phyloP scores from a whole-genome alignment of 2,888 invertebrate genomes.

The Dasysyrphus albostriatus region DNA sequence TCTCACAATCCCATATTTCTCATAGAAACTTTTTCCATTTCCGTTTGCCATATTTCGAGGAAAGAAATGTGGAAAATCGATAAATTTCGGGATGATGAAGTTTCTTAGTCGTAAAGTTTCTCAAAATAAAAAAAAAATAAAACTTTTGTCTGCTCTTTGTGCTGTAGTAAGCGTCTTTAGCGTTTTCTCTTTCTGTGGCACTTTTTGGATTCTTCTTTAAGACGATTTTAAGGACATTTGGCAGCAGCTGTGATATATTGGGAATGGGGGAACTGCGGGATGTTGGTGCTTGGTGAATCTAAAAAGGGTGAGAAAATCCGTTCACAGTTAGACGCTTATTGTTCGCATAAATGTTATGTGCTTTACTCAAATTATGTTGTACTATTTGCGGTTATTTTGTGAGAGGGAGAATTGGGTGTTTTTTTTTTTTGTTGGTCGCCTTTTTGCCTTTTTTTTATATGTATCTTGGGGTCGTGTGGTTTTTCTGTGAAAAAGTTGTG shows the following conservation, averaged over 20 bases:
- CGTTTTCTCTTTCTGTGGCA: slow-evolving; percentile 4
- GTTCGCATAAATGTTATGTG: slow-evolving; percentile 75
- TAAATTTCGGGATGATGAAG: slow-evolving; percentile 72
- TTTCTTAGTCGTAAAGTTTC: slow-evolving; percentile 39
- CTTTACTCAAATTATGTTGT: slow-evolving; percentile 71
- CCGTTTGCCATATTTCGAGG: slow-evolving; percentile 36
- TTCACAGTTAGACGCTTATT: slow-evolving; percentile 70
- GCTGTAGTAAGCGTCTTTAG: slow-evolving; percentile 35
- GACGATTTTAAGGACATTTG: slow-evolving; percentile 29
- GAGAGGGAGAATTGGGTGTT: slow-evolving; percentile 19
- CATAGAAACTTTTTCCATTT: slow-evolving; percentile 59
- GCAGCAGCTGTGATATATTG: slow-evolving; percentile 52
- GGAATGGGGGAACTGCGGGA: neutral
- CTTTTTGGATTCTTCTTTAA: slow-evolving; percentile 14
- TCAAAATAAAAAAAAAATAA: slow-evolving; percentile 6
- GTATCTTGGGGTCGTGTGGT: slow-evolving; percentile 27
- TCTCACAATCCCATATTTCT: slow-evolving; percentile 36
- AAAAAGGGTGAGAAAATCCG: slow-evolving; percentile 54
- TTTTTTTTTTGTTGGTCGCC: slow-evolving; percentile 3
- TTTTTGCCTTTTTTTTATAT: neutral
- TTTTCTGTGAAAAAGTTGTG: slow-evolving; percentile 25
- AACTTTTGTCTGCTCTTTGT: slow-evolving; percentile 21
- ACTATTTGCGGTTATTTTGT: slow-evolving; percentile 66
- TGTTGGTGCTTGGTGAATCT: neutral
- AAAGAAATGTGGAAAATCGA: slow-evolving; percentile 64